Evolutionary conservation across 2,797 vertebrate genomes (phyloP), one percentile per base, ranked within the genome.

Genomic region (Typhlichthys eigenmanni): DNA sequence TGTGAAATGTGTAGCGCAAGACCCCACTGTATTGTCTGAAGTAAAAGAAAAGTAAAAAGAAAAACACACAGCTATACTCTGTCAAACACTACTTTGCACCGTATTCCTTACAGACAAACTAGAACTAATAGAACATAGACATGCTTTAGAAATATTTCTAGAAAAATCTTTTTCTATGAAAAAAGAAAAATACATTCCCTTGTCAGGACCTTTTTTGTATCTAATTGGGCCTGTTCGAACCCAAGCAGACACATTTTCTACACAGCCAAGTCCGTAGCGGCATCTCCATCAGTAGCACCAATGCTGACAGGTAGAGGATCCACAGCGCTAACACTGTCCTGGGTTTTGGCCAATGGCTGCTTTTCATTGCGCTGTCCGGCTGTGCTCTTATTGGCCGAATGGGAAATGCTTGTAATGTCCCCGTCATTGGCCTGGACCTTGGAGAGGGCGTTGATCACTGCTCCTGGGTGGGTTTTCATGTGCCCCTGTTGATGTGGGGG

Each of bases 391-490:
- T 54, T 83, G 58, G 80, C 63, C 55, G 76, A 54, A 57, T 62
- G 56, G 58, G 82, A 71, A 65, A 60, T 64, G 17, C 45, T 90
- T 1, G 19, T 47, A 43, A 38, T 68, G 16, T 90, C 87, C 60
- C 57, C 87, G 68, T 81, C 84, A 69, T 84, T 90, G 76, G 88
- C 86, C 49, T 90, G 88, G 74, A 84, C 73, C 74, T 86, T 84
- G 46, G 86, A 75, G 29, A 81, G 72, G 47, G 85, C 84, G 24
- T 68, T 93, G 58, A 55, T 80, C 52, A 77, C 64, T 49, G 78
- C 88, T 62, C 86, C 89, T 0, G 91, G 91, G 77, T 92, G 92
- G 38, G 78, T 88, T 80, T 93, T 95, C 86, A 94, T 93, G 69
- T 93, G 91, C 38, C 94, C 92, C 94, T 95, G 85, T 80, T 66